Evolutionary conservation across 92 coral and sea anemone genomes (phyloP).

Genomic region (Metridium senile): DNA sequence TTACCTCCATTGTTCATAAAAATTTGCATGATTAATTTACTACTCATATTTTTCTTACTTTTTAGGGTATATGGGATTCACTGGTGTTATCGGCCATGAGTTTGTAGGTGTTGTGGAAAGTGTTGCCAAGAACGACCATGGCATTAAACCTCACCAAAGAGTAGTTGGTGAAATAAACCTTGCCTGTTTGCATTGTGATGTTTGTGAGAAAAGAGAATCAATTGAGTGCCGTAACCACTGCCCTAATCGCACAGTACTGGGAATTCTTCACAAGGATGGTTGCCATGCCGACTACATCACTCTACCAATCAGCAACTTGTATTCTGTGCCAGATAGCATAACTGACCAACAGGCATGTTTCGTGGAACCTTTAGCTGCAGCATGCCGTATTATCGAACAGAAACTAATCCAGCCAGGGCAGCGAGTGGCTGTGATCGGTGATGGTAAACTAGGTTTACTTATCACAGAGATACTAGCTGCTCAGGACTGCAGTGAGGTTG

Average conservation of each 20-base stretch:
- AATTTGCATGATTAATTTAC: not conserved
- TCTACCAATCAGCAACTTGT: not conserved
- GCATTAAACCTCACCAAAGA: conserved; percentile 1
- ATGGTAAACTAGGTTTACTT: not conserved
- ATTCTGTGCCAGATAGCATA: not conserved
- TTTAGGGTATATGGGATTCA: not conserved
- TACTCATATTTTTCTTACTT: not conserved
- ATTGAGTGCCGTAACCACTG: not conserved
- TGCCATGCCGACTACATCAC: conserved; percentile 5
- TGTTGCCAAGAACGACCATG: not conserved
- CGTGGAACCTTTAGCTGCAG: not conserved
- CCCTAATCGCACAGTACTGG: conserved; percentile 4
- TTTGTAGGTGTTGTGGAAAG: not conserved
- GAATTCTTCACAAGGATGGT: not conserved
- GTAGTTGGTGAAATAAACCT: conserved; percentile 2
- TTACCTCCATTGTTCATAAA: not conserved
- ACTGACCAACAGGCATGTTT: not conserved
- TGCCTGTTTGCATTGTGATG: not conserved
- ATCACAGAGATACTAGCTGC: conserved; percentile 1
- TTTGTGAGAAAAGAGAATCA: not conserved
- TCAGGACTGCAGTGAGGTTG: not conserved
- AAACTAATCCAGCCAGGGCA: not conserved
- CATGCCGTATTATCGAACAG: conserved; percentile 4
- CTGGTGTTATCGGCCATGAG: conserved; percentile 6
- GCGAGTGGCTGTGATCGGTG: not conserved